Evolutionary conservation across 2,888 invertebrate species (phyloP).

Genomic region (Seladonia tumulorum): DNA sequence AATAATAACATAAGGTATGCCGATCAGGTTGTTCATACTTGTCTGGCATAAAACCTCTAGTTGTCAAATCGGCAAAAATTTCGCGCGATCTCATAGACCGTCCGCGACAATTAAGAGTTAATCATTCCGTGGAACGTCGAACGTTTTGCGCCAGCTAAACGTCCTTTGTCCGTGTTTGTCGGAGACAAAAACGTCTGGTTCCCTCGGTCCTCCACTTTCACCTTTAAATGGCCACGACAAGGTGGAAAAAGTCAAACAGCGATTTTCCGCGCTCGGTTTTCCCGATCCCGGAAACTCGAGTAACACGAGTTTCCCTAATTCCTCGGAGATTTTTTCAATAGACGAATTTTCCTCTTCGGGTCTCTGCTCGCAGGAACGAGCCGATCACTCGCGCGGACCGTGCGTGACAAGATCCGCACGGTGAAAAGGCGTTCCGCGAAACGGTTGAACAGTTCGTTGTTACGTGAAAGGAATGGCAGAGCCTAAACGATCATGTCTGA

Average conservation of each 20-base stretch:
- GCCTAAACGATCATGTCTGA: slow-evolving; percentile 77
- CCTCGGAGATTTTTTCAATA: not conserved
- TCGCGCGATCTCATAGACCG: not conserved
- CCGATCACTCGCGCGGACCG: slow-evolving; percentile 31
- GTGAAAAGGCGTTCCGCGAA: slow-evolving; percentile 79
- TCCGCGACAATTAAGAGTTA: not conserved
- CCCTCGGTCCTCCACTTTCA: slow-evolving; percentile 40
- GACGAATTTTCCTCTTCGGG: slow-evolving; percentile 1
- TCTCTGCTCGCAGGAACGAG: slow-evolving; percentile 5
- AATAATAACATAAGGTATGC: no score
- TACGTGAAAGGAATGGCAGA: slow-evolving; percentile 78
- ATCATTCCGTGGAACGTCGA: not conserved
- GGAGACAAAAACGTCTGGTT: slow-evolving; percentile 17
- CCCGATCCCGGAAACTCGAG: slow-evolving; percentile 10
- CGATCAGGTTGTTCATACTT: no score
- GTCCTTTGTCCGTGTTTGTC: not conserved
- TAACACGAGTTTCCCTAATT: not conserved
- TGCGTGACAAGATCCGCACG: slow-evolving; percentile 57
- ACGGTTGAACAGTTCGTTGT: slow-evolving; percentile 76
- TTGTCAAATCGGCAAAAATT: no score
- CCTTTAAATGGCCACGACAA: slow-evolving; percentile 19
- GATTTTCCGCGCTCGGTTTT: slow-evolving; percentile 10
- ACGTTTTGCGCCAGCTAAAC: not conserved
- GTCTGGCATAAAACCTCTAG: no score
- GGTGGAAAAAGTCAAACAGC: not conserved